Base-by-base conservation (phyloP, 1,140 invertebrate genomes). In the Philotrypesis tridentata region DNA sequence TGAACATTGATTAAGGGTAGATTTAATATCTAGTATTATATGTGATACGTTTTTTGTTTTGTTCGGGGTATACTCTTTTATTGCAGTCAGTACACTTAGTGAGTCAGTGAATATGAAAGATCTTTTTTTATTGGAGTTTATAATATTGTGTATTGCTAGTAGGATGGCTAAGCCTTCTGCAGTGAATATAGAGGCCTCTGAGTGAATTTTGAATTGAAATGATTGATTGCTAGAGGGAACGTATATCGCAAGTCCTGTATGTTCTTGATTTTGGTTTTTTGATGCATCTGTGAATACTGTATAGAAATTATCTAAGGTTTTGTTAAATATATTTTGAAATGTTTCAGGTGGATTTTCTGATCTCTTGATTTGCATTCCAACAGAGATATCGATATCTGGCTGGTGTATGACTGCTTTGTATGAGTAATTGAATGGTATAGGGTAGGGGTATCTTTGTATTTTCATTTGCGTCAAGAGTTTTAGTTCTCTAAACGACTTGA, bases 251-350 rank as follows among this genome's bases (percentile, higher is more conserved):
- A 74, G 5, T 4, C 72, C 72, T 6, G 25, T 17, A 8, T 17
- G 21, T 5, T 74, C 14, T 3, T 4, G 11, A 17, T 60, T 21
- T 0, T 55, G 11, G 3, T 3, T 60, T 60, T 74, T 74, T 8
- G 72, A 74, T 1, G 23, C 43, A 23, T 74, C 72, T 60, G 72
- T 74, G 43, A 27, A 74, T 21, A 74, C 8, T 5, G 33, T 37
- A 8, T 37, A 37, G 3, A 5, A 27, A 9, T 25, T 55, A 11
- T 11, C 27, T 9, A 25, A 14, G 25, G 55, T 29, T 29, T 6
- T 29, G 4, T 27, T 27, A 27, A 74, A 60, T 2, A 74, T 74
- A 27, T 9, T 12, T n/a, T 74, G 4, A 29, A 74, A 60, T 27
- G 4, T 17, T 27, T 12, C 21, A 8, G 55, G 1, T 8, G 48